A percentile compares a stretch with the other conserved stretches of the same genome.
phyloP scores from a whole-genome alignment of 2,888 invertebrate species.

The Agonum fuliginosum region DNA sequence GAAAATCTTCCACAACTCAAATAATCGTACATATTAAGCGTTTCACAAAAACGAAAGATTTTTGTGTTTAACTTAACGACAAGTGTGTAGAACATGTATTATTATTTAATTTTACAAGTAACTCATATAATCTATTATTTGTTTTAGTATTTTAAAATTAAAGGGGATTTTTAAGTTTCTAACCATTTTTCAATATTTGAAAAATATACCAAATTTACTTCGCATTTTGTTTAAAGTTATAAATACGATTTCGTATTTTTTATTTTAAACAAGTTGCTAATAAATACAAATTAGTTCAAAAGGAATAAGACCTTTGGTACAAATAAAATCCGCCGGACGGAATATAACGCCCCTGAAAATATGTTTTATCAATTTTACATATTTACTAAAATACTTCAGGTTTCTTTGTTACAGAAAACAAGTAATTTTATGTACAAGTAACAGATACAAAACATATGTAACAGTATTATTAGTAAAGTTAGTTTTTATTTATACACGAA shows the following conservation, averaged over 20 bases:
- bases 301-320: constrained; percentile 13
- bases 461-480: constrained; percentile 56
- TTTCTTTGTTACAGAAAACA: constrained; percentile 33
- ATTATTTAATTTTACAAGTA: constrained; percentile 28
- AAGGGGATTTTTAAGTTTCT: constrained; percentile 1
- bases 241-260: background rate
- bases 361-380: constrained; percentile 29
- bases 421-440: constrained; percentile 19
- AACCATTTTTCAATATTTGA: background rate
- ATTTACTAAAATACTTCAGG: constrained; percentile 35
- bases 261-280: background rate
- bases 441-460: constrained; percentile 39
- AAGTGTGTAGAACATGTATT: constrained; percentile 21
- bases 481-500: constrained; percentile 13
- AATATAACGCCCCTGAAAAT: constrained; percentile 9
- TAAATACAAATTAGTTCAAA: background rate
- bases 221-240: background rate
- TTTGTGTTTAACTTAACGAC: constrained; percentile 39
- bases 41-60: constrained; percentile 29
- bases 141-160: constrained; percentile 1
- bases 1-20: constrained; percentile 42
- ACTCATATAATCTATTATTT: background rate
- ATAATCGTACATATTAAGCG: constrained; percentile 40
- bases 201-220: background rate
- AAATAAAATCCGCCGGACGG: constrained; percentile 29